Evolutionary conservation across 1,140 invertebrate species (phyloP), one percentile per base, ranked within the genome.

Genomic region (Temnothorax nylanderi): DNA sequence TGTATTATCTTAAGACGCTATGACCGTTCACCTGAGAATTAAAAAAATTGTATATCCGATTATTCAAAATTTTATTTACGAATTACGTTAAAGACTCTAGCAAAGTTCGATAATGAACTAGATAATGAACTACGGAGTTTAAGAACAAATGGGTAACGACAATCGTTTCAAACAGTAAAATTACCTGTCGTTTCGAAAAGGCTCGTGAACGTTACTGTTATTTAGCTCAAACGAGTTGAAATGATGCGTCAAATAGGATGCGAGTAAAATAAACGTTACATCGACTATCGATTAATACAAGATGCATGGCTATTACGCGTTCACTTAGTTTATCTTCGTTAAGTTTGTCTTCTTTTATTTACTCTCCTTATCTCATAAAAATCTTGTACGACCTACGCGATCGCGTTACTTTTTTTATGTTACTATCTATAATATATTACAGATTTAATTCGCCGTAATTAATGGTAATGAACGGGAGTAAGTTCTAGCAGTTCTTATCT

Each of bases 381-480:
- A 86, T 82, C 64, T 64, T 84, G 87, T 71, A 62, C 80, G 86
- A 87, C 85, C 67, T 69, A 69, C 77, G 82, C 58, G 69, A 91
- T 90, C 89, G 72, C 11, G 77, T 91, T 91, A 90, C 41, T 69
- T 69, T 69, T 69, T 26, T 91, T 80, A 37, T 49, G 51, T 87
- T 91, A 60, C 78, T 91, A 91, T 13, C 64, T 88, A 81, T 89
- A 90, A 65, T 88, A 88, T 90, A 58, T 91, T 91, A 89, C 87
- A 91, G 82, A 87, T 81, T 78, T 82, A 89, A 80, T 87, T 85
- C 75, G 62, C 86, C 60, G 16, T 89, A 86, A 72, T 81, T 62
- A 85, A 71, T 71, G 58, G 51, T 86, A 72, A 77, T 75, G 51
- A 84, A 89, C 72, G 58, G 47, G 72, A 78, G 49, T 77, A 58